These are phyloP conservation scores for Neodiprion fabricii DNA, from an alignment of 1,140 invertebrate species.

Conservation along the genomic window DNA sequence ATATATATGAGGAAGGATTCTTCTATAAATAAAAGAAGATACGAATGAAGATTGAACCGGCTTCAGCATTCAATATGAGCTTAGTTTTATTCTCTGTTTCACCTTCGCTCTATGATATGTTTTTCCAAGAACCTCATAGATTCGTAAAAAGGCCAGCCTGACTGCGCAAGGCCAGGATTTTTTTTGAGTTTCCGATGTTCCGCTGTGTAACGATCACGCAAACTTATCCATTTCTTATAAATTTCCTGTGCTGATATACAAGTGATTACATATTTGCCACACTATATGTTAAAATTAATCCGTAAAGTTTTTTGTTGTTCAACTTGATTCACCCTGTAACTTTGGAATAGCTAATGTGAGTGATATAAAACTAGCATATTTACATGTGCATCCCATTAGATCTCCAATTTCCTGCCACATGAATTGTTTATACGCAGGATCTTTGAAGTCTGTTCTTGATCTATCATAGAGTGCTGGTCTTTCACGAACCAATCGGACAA, in stretches of 20 bases:
- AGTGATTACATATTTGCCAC: too few species aligned
- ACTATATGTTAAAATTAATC: too few species aligned
- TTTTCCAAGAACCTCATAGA: slow-evolving; percentile 5
- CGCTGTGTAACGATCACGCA: not conserved
- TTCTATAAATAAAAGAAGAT: not conserved
- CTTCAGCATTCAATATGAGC: too few species aligned
- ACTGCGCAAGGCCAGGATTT: not conserved
- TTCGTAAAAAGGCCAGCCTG: not conserved
- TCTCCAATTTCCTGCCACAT: slow-evolving; percentile 6
- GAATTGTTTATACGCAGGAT: not conserved
- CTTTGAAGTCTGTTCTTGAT: not conserved
- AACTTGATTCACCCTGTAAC: too few species aligned
- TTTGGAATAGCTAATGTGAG: too few species aligned
- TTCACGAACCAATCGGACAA: not conserved
- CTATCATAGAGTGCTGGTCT: slow-evolving; percentile 4
- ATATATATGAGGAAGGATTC: not conserved
- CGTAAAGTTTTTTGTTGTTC: too few species aligned
- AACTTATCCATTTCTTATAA: slow-evolving; percentile 7
- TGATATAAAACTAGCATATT: not conserved
- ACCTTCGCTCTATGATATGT: not conserved
- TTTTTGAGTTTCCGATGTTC: not conserved
- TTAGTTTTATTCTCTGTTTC: not conserved
- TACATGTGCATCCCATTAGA: slow-evolving; percentile 3
- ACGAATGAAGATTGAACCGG: too few species aligned
- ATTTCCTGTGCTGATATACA: not conserved